Evolutionary conservation across 1,140 invertebrate genomes (phyloP).

Genomic region (Dreissena polymorpha): DNA sequence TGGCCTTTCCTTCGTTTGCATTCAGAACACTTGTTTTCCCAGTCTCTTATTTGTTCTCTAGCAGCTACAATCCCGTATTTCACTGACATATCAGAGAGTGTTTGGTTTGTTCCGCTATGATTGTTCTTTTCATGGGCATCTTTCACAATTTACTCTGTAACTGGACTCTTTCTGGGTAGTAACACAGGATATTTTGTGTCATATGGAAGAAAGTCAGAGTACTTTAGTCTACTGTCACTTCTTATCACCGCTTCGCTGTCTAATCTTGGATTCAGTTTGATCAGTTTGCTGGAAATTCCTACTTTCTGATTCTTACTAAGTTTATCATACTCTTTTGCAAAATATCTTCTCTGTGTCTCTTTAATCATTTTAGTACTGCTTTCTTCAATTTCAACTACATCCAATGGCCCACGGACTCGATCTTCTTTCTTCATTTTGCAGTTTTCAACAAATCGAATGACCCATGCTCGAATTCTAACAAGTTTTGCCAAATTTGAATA

Average conservation of each 20-base stretch:
- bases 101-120: slow-evolving; percentile 16
- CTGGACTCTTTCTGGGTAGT: slow-evolving; percentile 3
- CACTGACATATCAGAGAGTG: slow-evolving; percentile 3
- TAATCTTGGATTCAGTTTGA: too few relatives aligned
- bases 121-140: slow-evolving; percentile 10
- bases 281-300: too few relatives aligned
- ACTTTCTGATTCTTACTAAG: too few relatives aligned
- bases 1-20: slow-evolving; percentile 10
- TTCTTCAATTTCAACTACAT: slow-evolving; percentile 17
- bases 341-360: slow-evolving; percentile 12
- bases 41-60: slow-evolving; percentile 18
- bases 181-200: slow-evolving; percentile 5
- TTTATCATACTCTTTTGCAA: neutral
- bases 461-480: slow-evolving; percentile 29
- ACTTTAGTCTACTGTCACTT: slow-evolving; percentile 5
- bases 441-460: neutral
- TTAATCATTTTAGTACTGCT: neutral
- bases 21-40: neutral
- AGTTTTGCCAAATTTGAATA: slow-evolving; percentile 26
- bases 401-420: too few relatives aligned
- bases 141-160: slow-evolving; percentile 30
- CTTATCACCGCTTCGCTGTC: too few relatives aligned
- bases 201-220: slow-evolving; percentile 18
- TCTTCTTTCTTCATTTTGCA: too few relatives aligned
- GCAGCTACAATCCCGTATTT: slow-evolving; percentile 30